Conservation (phyloP, 2,888 invertebrate genomes). For the Cetonia aurata region DNA sequence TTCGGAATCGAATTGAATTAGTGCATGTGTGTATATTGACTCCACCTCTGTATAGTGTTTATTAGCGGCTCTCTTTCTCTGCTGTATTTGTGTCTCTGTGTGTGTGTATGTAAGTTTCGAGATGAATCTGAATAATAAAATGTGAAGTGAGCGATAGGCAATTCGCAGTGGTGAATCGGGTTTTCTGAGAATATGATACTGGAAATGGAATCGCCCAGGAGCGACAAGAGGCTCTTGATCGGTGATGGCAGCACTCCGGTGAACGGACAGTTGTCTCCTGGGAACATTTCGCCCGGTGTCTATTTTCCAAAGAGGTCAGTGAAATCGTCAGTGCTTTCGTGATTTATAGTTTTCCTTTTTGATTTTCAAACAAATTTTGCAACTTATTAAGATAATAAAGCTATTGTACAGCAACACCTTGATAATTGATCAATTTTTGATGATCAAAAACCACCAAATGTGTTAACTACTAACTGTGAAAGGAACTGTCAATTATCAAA, state of each 20-base stretch:
- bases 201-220: conserved; percentile 52
- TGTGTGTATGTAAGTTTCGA: too few relatives aligned
- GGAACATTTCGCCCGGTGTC: conserved; percentile 47
- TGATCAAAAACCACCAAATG: too few relatives aligned
- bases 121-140: conserved; percentile 20
- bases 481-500: too few relatives aligned
- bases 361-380: too few relatives aligned
- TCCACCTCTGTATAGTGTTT: too few relatives aligned
- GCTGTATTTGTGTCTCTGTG: too few relatives aligned
- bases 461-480: too few relatives aligned
- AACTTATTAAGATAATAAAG: too few relatives aligned
- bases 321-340: neutral
- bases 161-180: conserved; percentile 15
- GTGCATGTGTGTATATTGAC: neutral
- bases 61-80: too few relatives aligned
- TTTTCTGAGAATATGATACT: conserved; percentile 33
- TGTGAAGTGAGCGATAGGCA: conserved; percentile 20
- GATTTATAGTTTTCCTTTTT: neutral
- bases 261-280: conserved; percentile 43
- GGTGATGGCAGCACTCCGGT: conserved; percentile 47
- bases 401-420: too few relatives aligned
- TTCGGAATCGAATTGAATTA: conserved; percentile 22
- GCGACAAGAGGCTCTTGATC: conserved; percentile 50
- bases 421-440: too few relatives aligned
- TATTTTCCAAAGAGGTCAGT: conserved; percentile 50